Percentiles rank a stretch among this genome's conserved stretches.
phyloP scores from a whole-genome alignment of 2,888 invertebrate genomes.

The Fragum sueziense region DNA sequence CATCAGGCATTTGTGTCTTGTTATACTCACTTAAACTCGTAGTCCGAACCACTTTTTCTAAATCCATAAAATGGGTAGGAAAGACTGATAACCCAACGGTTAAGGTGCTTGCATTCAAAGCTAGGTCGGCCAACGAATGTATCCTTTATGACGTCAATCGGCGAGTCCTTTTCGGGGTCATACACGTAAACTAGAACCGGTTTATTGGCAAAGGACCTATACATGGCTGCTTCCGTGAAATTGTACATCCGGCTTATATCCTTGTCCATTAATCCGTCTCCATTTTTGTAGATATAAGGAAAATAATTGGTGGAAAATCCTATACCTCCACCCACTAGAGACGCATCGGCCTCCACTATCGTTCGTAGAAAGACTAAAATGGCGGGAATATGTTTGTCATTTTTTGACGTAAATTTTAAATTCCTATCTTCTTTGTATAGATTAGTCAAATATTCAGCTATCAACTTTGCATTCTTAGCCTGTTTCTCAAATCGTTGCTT shows the following conservation, averaged over 20 bases:
- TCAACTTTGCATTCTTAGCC: constrained; percentile 41
- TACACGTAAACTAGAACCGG: constrained; percentile 7
- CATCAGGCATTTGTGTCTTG: not conserved
- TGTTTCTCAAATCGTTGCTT: constrained; percentile 54
- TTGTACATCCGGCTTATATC: constrained; percentile 50
- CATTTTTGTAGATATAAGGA: constrained; percentile 66
- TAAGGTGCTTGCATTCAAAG: constrained; percentile 67
- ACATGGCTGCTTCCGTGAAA: constrained; percentile 57
- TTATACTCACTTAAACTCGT: constrained; percentile 68
- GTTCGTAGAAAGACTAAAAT: constrained; percentile 63
- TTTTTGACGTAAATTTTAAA: constrained; percentile 27
- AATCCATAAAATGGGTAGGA: constrained; percentile 69
- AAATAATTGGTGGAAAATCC: constrained; percentile 69
- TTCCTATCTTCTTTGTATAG: constrained; percentile 35
- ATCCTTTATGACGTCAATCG: not conserved
- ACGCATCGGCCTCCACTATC: constrained; percentile 64
- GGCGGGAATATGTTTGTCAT: constrained; percentile 41
- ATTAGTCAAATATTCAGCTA: constrained; percentile 55
- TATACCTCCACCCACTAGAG: constrained; percentile 70
- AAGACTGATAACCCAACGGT: constrained; percentile 68
- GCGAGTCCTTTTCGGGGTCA: not conserved
- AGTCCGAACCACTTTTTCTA: constrained; percentile 38
- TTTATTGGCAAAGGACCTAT: constrained; percentile 36
- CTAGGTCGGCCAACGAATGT: constrained; percentile 67
- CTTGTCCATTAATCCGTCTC: constrained; percentile 26